Evolutionary conservation across 53 echinoderm and acorn worm genomes (phyloP).

Genomic region (Stichopus horrens): DNA sequence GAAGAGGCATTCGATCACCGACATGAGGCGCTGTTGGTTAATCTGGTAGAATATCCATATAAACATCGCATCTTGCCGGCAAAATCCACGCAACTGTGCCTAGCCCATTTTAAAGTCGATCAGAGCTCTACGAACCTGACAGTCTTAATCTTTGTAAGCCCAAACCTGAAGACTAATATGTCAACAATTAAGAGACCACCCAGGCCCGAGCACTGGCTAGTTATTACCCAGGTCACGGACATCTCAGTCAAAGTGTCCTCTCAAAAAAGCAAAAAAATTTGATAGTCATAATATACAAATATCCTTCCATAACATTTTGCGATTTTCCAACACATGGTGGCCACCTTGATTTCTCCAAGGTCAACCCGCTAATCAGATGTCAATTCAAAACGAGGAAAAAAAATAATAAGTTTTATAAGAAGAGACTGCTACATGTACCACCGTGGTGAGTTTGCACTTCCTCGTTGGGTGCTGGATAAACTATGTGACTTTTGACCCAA

Average conservation of each 20-base stretch:
- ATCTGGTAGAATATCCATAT: background rate
- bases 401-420: background rate
- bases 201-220: constrained; percentile 6
- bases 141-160: background rate
- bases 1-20: background rate
- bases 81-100: background rate
- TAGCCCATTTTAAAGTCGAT: background rate
- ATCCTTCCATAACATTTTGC: constrained; percentile 21
- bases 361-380: constrained; percentile 16
- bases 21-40: background rate
- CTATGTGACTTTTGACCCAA: background rate
- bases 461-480: background rate
- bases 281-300: constrained; percentile 27
- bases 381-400: background rate
- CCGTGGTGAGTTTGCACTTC: background rate
- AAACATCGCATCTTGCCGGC: background rate
- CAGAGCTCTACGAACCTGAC: background rate
- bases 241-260: background rate
- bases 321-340: constrained; percentile 10
- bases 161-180: background rate
- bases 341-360: constrained; percentile 26
- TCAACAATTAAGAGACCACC: constrained; percentile 30
- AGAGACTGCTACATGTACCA: background rate
- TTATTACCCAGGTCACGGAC: constrained; percentile 26
- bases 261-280: constrained; percentile 2